Conservation (phyloP, 2,113 vertebrate genomes). For the Cavia aperea region DNA sequence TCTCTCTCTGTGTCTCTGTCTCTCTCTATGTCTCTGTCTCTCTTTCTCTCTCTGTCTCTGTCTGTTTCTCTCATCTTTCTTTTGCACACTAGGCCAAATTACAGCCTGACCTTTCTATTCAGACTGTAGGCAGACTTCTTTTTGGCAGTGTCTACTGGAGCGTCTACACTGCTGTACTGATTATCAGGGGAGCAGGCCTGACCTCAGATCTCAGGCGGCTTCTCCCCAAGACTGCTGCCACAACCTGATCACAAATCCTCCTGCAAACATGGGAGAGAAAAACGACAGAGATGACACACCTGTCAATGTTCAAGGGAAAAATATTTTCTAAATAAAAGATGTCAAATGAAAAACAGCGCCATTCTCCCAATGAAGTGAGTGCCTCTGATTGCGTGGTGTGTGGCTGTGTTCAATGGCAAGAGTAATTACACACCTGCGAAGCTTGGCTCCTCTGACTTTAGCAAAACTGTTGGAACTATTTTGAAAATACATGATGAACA, state of each 20-base stretch:
- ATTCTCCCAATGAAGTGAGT: conserved; percentile 55
- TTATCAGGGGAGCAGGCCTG: neutral
- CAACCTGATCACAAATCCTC: neutral
- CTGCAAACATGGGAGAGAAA: neutral
- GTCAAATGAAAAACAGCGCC: conserved; percentile 35
- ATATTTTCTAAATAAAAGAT: conserved; percentile 19
- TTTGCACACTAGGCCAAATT: neutral
- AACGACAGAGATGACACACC: neutral
- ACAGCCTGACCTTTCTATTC: neutral
- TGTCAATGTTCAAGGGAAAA: neutral
- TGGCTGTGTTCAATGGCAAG: conserved; percentile 58
- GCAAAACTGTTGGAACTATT: conserved; percentile 63
- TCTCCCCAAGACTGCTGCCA: neutral
- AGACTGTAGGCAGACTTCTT: neutral
- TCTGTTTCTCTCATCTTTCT: neutral
- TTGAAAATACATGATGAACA: conserved; percentile 56
- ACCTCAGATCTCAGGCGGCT: neutral
- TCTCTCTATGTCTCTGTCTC: too few species aligned
- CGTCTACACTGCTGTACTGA: neutral
- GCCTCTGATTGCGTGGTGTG: conserved; percentile 38
- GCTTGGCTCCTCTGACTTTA: conserved; percentile 55
- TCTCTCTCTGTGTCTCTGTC: too few species aligned
- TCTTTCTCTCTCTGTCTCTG: too few species aligned
- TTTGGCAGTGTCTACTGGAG: neutral
- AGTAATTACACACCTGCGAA: conserved; percentile 60